phyloP scores from a whole-genome alignment of 2,113 vertebrate species.

The Hypanus sabinus region DNA sequence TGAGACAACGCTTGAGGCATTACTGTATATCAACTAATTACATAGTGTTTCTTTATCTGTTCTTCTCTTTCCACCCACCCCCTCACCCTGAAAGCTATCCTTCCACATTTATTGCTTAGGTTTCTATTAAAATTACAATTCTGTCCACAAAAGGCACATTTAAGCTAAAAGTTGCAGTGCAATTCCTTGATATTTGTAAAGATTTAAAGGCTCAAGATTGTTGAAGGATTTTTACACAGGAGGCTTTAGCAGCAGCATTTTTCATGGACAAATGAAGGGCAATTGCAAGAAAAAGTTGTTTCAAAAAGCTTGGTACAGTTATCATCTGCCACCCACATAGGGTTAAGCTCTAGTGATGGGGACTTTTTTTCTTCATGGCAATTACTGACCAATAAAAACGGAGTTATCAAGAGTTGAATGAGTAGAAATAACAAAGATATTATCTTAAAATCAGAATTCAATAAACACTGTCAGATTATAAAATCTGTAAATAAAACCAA shows the following conservation, averaged over 20 bases:
- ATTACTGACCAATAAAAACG: neutral
- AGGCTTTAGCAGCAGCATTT: neutral
- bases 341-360: neutral
- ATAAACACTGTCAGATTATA: neutral
- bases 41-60: neutral
- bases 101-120: neutral
- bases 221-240: neutral
- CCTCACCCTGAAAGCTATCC: neutral
- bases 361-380: neutral
- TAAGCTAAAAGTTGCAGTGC: neutral
- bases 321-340: conserved; percentile 34
- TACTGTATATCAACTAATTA: neutral
- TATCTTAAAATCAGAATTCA: neutral
- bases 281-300: neutral
- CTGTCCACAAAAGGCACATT: neutral
- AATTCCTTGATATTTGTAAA: neutral
- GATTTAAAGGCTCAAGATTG: neutral
- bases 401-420: neutral
- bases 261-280: neutral
- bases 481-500: neutral
- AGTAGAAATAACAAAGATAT: neutral
- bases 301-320: neutral
- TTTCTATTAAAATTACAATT: neutral
- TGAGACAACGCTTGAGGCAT: neutral
- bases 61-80: no score